phyloP scores from a whole-genome alignment of 2,888 invertebrate species.

The Drosophila mimica region DNA sequence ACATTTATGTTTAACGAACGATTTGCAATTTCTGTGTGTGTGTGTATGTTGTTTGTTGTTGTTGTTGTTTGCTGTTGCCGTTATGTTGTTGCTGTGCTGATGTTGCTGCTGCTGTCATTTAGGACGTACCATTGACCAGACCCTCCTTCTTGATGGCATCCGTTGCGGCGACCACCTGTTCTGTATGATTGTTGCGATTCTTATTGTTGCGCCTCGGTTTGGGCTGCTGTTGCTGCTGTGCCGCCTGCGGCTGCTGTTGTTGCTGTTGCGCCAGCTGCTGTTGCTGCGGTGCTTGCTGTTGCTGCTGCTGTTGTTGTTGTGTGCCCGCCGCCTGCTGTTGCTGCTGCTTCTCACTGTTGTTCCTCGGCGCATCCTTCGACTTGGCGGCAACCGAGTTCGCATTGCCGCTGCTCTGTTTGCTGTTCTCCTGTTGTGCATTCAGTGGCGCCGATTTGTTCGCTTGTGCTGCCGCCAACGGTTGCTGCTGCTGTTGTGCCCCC shows the following conservation, averaged over 20 bases:
- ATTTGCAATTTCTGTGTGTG: conserved; percentile 49
- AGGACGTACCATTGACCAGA: conserved; percentile 85
- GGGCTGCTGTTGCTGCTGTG: conserved; percentile 71
- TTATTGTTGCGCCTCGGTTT: conserved; percentile 83
- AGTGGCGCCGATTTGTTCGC: conserved; percentile 77
- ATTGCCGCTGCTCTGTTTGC: conserved; percentile 74
- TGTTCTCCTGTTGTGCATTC: conserved; percentile 80
- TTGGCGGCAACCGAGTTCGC: conserved; percentile 68
- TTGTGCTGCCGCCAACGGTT: conserved; percentile 51
- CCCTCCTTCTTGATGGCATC: conserved; percentile 83
- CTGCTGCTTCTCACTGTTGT: conserved; percentile 74
- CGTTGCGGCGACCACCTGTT: conserved; percentile 69
- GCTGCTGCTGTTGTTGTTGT: conserved; percentile 64
- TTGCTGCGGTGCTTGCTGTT: conserved; percentile 45
- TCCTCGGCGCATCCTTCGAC: conserved; percentile 65
- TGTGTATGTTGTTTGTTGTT: conserved; percentile 23
- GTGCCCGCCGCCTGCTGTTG: conserved; percentile 66
- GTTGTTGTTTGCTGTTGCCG: neutral
- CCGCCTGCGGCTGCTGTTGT: conserved; percentile 54
- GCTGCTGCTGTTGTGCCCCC: conserved; percentile 54
- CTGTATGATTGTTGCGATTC: conserved; percentile 81
- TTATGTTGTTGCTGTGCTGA: conserved; percentile 23
- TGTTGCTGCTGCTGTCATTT: conserved; percentile 51
- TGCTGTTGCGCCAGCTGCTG: conserved; percentile 58
- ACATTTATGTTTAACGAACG: conserved; percentile 54